Evolutionary conservation across 2,113 vertebrate species (phyloP).

Genomic region (Heptranchias perlo): DNA sequence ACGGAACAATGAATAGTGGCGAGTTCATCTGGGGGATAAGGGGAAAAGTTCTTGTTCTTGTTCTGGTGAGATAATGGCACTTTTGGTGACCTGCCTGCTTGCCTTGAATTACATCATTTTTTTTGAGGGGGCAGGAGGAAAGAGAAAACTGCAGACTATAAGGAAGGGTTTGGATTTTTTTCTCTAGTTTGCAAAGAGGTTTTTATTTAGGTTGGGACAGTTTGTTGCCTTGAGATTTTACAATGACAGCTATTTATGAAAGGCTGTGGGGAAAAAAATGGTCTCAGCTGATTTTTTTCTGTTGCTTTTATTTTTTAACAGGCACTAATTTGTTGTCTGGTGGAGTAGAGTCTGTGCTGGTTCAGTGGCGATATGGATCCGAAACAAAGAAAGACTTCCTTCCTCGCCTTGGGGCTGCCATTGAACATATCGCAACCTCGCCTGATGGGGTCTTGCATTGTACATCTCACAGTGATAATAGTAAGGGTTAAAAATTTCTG

Average conservation of each 20-base stretch:
- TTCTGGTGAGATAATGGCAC: not conserved
- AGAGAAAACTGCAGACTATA: not conserved
- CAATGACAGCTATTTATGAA: not conserved
- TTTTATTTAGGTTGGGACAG: not conserved
- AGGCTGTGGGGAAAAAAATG: not conserved
- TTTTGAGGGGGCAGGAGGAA: not conserved
- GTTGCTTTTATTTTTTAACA: constrained; percentile 46
- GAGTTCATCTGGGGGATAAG: no score
- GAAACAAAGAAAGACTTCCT: constrained; percentile 75
- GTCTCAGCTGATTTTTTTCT: not conserved
- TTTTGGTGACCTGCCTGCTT: not conserved
- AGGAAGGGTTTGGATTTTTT: no score
- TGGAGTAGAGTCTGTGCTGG: constrained; percentile 80
- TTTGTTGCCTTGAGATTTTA: fast-evolving
- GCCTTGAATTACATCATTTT: not conserved
- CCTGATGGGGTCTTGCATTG: constrained; percentile 73
- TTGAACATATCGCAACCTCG: constrained; percentile 72
- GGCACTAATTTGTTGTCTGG: constrained; percentile 83
- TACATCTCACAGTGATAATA: constrained; percentile 85
- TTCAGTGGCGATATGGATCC: constrained; percentile 74
- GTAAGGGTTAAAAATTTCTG: constrained; percentile 57
- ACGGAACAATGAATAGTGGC: no score
- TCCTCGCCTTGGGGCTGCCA: constrained; percentile 78
- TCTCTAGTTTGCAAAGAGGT: not conserved
- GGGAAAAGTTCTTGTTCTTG: not conserved